Evolutionary conservation across 2,888 invertebrate genomes (phyloP).

Genomic region (Aleiodes leptofemur): DNA sequence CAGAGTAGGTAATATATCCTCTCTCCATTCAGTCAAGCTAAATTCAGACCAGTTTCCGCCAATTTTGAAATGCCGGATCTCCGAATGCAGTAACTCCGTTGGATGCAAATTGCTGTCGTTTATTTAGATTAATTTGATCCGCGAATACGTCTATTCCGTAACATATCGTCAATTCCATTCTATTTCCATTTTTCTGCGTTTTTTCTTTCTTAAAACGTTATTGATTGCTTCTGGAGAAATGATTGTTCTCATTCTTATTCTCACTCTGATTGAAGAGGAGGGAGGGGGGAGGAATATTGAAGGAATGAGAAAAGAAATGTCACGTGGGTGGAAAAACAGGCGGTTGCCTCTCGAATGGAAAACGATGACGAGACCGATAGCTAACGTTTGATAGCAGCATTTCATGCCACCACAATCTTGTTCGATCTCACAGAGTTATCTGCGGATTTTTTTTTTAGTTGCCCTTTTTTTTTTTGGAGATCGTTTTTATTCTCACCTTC

Average conservation of each 20-base stretch:
- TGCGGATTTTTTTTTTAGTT: constrained; percentile 21
- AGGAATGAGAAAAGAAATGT: constrained; percentile 48
- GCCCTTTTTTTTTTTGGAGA: not conserved
- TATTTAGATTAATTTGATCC: constrained; percentile 54
- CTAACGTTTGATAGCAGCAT: constrained; percentile 33
- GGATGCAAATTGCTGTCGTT: constrained; percentile 56
- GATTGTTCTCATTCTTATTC: not conserved
- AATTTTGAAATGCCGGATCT: constrained; percentile 52
- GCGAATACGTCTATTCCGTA: constrained; percentile 18
- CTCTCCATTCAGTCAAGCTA: constrained; percentile 44
- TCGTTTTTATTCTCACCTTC: constrained; percentile 80
- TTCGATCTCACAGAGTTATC: not conserved
- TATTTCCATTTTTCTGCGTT: not conserved
- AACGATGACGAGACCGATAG: constrained; percentile 37
- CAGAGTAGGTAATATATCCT: constrained; percentile 32
- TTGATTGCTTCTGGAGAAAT: not conserved
- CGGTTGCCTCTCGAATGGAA: constrained; percentile 15
- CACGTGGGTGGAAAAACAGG: constrained; percentile 7
- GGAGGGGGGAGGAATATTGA: constrained; percentile 44
- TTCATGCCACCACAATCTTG: constrained; percentile 3
- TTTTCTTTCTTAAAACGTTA: not conserved
- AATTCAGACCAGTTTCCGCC: constrained; percentile 55
- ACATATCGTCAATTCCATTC: not conserved
- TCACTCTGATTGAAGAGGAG: constrained; percentile 10
- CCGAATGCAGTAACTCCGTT: constrained; percentile 36